Evolutionary conservation across 2,797 vertebrate species (phyloP), one percentile per base, ranked within the genome.

Genomic region (Brotula barbata): DNA sequence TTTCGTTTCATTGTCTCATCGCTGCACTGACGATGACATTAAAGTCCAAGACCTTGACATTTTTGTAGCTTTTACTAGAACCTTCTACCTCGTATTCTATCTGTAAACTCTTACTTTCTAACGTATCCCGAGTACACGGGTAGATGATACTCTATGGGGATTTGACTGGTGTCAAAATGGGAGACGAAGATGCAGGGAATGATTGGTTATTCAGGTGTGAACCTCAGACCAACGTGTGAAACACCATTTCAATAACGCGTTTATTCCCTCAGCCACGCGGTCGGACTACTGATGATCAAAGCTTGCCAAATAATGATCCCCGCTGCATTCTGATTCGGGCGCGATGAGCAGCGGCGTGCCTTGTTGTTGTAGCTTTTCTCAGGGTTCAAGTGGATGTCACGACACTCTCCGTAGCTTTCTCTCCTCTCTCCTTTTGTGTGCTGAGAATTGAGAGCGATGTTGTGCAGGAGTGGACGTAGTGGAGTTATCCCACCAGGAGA

Each of bases 261-360:
- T 77, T 62, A 62, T 75, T 76, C 59, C 19, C 56, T 15, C 2
- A 43, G 53, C 53, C 15, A 67, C 62, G 48, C 23, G 49, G 54
- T 16, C 52, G 39, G 58, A 72, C 19, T 17, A 53, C 3, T 41
- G 68, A 62, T 55, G 70, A 86, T 87, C 79, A 85, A 84, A 88
- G 59, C 8, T 10, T 64, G 61, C 42, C 68, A 44, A 67, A 54
- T 14, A 52, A 61, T 34, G 50, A 73, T 79, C 64, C 64, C 58
- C 39, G 69, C 57, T 62, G 77, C 50, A 50, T 60, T 54, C 54
- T 58, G 10, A 64, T 43, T 48, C 52, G 43, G 37, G 45, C 52
- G 46, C 34, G 22, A 42, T 25, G 50, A 74, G 50, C 48, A 13
- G 40, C 13, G 50, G 59, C 42, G 7, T 25, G 47, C 13, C 2